phyloP scores from a whole-genome alignment of 64 coral and sea anemone species.

The Actinia tenebrosa region DNA sequence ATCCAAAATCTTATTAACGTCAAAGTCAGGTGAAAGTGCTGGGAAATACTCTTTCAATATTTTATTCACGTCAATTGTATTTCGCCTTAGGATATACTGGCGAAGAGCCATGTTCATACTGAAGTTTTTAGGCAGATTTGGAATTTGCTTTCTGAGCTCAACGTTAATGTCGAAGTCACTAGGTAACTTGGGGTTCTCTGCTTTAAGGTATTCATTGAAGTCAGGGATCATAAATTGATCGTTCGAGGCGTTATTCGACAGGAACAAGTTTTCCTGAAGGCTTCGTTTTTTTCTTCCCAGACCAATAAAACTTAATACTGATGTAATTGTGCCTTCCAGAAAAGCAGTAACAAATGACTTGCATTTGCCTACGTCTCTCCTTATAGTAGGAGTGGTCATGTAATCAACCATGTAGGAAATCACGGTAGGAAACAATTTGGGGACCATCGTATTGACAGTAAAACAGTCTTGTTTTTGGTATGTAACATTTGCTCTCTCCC shows the following conservation, averaged over 20 bases:
- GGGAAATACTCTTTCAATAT: slow-evolving; percentile 4
- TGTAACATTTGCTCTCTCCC: background rate
- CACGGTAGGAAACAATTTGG: background rate
- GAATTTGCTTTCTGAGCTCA: background rate
- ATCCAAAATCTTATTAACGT: background rate
- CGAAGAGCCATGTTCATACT: background rate
- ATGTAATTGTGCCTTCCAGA: background rate
- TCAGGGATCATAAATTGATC: background rate
- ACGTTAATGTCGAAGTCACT: background rate
- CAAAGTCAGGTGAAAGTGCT: background rate
- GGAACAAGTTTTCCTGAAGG: background rate
- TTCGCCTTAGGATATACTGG: background rate
- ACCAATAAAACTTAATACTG: background rate
- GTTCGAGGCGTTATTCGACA: background rate
- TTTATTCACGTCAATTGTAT: background rate
- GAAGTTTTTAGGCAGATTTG: background rate
- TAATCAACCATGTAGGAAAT: background rate
- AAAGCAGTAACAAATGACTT: background rate
- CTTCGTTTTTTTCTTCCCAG: background rate
- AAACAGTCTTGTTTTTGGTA: background rate
- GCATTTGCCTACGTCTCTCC: background rate
- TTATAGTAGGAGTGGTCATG: background rate
- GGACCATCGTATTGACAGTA: background rate
- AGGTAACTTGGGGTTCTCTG: background rate
- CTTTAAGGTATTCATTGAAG: slow-evolving; percentile 10